A percentile compares a stretch with the other conserved stretches of the same genome.
Evolutionary conservation across 2,888 invertebrate species (phyloP).

Genomic region (Physocephala rufipes): DNA sequence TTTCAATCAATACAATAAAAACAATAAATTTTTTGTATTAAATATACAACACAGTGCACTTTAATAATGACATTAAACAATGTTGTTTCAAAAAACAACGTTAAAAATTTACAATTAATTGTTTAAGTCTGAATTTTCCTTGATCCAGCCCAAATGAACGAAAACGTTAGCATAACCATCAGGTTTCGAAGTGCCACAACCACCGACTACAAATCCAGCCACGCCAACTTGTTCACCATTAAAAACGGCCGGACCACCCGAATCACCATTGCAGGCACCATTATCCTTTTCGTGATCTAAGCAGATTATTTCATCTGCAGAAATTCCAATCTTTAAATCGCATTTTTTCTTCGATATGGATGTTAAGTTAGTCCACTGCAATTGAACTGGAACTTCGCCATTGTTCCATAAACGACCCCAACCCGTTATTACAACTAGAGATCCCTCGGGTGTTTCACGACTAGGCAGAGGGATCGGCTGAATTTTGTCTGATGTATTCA

Average conservation of each 20-base stretch:
- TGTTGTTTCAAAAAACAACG: too few relatives aligned
- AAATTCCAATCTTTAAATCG: conserved; percentile 35
- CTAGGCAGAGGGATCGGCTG: conserved; percentile 47
- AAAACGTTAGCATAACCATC: conserved; percentile 60
- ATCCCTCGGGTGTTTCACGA: conserved; percentile 40
- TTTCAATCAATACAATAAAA: too few relatives aligned
- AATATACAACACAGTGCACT: too few relatives aligned
- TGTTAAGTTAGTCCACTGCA: conserved; percentile 51
- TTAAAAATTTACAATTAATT: too few relatives aligned
- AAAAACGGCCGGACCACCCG: conserved; percentile 60
- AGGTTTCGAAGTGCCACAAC: conserved; percentile 54
- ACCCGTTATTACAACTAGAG: conserved; percentile 50
- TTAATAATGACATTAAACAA: too few relatives aligned
- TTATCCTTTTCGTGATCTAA: conserved; percentile 45
- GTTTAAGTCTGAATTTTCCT: conserved; percentile 35
- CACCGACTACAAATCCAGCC: conserved; percentile 55
- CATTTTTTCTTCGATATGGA: conserved; percentile 42
- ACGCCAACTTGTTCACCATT: conserved; percentile 54
- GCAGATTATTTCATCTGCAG: conserved; percentile 43
- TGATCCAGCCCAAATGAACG: conserved; percentile 45
- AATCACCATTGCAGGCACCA: conserved; percentile 61
- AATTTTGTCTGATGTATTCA: conserved; percentile 46
- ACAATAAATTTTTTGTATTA: too few relatives aligned
- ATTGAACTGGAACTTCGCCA: conserved; percentile 47
- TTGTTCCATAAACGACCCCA: conserved; percentile 48